A percentile compares a stretch with the other conserved stretches of the same genome.
phyloP scores from a whole-genome alignment of 2,797 vertebrate genomes.

The Hybognathus amarus region DNA sequence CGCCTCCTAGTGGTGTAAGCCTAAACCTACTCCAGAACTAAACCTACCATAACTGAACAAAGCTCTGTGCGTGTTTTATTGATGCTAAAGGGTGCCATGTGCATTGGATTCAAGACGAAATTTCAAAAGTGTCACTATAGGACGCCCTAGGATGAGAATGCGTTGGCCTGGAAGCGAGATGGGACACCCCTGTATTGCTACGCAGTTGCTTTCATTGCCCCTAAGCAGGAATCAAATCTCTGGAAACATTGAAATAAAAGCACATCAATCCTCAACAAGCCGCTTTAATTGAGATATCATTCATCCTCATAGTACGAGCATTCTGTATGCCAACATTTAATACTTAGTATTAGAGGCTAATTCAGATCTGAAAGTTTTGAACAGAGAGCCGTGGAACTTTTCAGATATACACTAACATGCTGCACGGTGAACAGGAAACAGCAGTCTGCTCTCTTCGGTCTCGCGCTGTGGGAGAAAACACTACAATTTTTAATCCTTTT shows the following conservation, averaged over 20 bases:
- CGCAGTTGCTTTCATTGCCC: background rate
- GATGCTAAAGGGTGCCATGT: no score
- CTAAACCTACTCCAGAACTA: no score
- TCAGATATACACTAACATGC: background rate
- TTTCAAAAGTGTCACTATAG: no score
- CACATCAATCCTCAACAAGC: background rate
- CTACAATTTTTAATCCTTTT: slow-evolving; percentile 56
- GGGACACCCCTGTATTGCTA: background rate
- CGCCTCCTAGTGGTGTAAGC: no score
- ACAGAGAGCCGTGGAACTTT: background rate
- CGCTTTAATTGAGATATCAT: background rate
- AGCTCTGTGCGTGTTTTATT: no score
- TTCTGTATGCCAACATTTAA: background rate
- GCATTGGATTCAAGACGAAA: no score
- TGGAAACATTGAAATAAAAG: background rate
- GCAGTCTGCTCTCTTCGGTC: slow-evolving; percentile 19
- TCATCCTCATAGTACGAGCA: background rate
- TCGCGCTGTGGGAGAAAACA: slow-evolving; percentile 38
- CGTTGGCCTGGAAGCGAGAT: background rate
- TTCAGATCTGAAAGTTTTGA: slow-evolving; percentile 7
- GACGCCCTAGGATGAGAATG: no score
- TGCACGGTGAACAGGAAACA: background rate
- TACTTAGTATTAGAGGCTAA: background rate
- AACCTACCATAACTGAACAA: no score
- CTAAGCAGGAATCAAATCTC: background rate